These are phyloP conservation scores for Sibirionetta formosa DNA, from an alignment of 2,797 vertebrate species.

Conservation along the genomic window DNA sequence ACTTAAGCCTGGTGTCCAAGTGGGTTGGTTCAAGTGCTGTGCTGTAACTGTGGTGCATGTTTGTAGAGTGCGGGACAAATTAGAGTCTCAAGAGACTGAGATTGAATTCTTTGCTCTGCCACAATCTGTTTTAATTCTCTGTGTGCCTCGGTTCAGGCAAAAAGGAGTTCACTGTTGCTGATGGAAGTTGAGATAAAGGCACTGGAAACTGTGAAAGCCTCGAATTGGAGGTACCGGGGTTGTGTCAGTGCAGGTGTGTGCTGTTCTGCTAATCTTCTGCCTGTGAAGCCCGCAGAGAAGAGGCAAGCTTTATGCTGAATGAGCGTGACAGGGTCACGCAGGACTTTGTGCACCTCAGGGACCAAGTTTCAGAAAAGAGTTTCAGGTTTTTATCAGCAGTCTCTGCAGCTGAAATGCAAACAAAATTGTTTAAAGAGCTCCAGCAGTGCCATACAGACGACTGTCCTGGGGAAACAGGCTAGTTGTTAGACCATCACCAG, in stretches of 20 bases:
- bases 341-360: neutral
- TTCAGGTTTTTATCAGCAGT: slow-evolving; percentile 2
- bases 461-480: neutral
- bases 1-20: neutral
- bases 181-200: slow-evolving; percentile 12
- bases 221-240: neutral
- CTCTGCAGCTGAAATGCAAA: slow-evolving; percentile 15
- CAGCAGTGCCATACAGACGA: neutral
- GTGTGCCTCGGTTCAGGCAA: accelerated
- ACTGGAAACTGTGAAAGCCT: neutral
- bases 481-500: neutral
- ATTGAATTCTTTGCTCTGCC: neutral
- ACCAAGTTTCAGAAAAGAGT: slow-evolving; percentile 29
- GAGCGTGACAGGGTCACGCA: neutral
- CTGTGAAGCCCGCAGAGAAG: neutral
- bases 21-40: neutral
- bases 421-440: slow-evolving; percentile 31
- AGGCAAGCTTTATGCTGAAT: neutral
- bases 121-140: neutral
- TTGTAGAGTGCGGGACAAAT: neutral
- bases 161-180: neutral
- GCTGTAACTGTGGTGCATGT: accelerated
- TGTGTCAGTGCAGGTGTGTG: neutral
- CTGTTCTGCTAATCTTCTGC: neutral
- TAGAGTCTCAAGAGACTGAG: neutral